Percentiles rank a stretch among this genome's conserved stretches.
Conservation (phyloP, 2,797 vertebrate species). For the Gallirallus australis region DNA sequence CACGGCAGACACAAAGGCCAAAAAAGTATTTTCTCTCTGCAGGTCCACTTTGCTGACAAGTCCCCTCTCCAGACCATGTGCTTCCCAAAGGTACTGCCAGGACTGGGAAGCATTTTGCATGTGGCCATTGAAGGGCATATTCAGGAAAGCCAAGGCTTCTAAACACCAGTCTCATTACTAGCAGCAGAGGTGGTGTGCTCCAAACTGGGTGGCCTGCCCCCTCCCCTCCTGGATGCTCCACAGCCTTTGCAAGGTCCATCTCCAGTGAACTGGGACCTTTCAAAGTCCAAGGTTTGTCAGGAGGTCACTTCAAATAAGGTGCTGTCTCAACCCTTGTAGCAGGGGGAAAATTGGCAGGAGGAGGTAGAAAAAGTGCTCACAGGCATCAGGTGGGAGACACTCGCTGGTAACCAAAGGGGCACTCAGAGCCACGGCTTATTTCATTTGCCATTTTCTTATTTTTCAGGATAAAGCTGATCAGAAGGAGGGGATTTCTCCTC, state of each 20-base stretch:
- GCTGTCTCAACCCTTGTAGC: fast-evolving
- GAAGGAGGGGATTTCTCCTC: not conserved
- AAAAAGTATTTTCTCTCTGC: not conserved
- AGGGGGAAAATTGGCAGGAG: not conserved
- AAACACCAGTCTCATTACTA: fast-evolving
- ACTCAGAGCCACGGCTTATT: not conserved
- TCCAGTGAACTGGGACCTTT: not conserved
- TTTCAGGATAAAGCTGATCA: not conserved
- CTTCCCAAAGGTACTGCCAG: not conserved
- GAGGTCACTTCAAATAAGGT: not conserved
- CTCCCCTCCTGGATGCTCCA: not conserved
- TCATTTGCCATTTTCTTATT: not conserved
- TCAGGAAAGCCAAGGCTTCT: not conserved
- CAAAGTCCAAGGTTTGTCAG: not conserved
- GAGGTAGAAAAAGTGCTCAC: not conserved
- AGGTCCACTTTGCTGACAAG: not conserved
- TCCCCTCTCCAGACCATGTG: not conserved
- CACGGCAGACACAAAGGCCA: not conserved
- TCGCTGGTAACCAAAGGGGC: fast-evolving
- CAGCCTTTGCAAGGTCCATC: not conserved
- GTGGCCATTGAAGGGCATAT: not conserved
- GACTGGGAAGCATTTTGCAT: not conserved
- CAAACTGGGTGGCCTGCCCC: fast-evolving
- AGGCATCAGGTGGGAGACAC: not conserved
- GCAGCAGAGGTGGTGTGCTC: fast-evolving